Evolutionary conservation across 2,113 vertebrate species (phyloP).

Genomic region (Paratilapia polleni): DNA sequence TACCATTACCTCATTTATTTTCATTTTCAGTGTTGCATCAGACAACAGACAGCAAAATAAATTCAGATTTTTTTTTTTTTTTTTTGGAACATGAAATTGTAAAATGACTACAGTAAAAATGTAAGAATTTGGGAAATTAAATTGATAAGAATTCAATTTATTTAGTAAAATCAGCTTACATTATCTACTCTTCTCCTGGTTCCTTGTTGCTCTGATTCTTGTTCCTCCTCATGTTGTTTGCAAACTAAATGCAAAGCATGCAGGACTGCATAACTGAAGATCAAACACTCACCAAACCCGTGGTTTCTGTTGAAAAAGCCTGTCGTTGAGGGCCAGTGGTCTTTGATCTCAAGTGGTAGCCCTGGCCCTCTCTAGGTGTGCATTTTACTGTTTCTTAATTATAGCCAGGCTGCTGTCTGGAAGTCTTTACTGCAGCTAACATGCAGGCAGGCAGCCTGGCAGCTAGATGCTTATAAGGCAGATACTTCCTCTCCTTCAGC

Average conservation of each 20-base stretch:
- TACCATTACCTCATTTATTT: not conserved
- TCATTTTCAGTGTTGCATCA: not conserved
- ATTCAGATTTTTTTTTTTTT: not conserved
- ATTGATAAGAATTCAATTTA: no score
- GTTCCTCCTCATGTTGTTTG: not conserved
- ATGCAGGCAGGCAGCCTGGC: slow-evolving; percentile 30
- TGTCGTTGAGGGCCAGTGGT: slow-evolving; percentile 36
- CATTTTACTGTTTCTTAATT: slow-evolving; percentile 80
- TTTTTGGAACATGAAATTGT: not conserved
- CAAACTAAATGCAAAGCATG: slow-evolving; percentile 9
- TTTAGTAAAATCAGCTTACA: not conserved
- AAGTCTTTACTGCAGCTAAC: slow-evolving; percentile 67
- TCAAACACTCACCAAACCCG: slow-evolving; percentile 55
- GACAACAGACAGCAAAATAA: not conserved
- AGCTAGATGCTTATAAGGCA: slow-evolving; percentile 64
- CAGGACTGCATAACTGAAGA: slow-evolving; percentile 9
- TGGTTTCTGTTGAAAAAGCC: slow-evolving; percentile 62
- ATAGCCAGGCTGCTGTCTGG: slow-evolving; percentile 74
- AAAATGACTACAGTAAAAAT: not conserved
- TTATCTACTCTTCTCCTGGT: not conserved
- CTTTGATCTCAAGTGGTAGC: slow-evolving; percentile 78
- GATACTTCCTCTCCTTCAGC: slow-evolving; percentile 54
- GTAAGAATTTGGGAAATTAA: not conserved
- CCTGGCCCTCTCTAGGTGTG: slow-evolving; percentile 63
- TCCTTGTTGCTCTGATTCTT: not conserved